Evolutionary conservation across 92 coral and sea anemone species (phyloP).

Genomic region (Micromussa lordhowensis): DNA sequence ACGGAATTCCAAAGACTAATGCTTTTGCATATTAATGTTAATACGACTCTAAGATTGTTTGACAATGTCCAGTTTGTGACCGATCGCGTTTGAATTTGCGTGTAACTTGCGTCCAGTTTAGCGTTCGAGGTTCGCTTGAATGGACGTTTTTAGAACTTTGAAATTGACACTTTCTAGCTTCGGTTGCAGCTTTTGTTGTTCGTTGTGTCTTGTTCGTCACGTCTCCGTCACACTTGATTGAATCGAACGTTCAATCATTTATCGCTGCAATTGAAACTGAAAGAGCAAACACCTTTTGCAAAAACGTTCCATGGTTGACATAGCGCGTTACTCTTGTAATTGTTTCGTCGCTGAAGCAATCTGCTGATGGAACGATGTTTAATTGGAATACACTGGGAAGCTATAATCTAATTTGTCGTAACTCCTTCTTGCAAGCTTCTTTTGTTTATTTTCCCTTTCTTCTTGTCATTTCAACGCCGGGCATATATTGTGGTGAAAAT

Average conservation of each 20-base stretch:
- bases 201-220: conserved; percentile 14
- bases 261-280: background rate
- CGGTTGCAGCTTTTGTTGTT: conserved; percentile 3
- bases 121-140: background rate
- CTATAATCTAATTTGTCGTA: conserved; percentile 7
- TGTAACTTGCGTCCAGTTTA: background rate
- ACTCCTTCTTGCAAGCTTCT: conserved; percentile 8
- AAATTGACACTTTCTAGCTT: background rate
- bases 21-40: conserved; percentile 26
- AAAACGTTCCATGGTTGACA: background rate
- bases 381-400: background rate
- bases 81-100: background rate
- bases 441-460: background rate
- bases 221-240: conserved; percentile 32
- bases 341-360: background rate
- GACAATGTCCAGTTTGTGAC: conserved; percentile 1
- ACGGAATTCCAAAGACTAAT: conserved; percentile 8
- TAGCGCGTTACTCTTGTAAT: background rate
- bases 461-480: background rate
- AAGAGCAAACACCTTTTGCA: background rate
- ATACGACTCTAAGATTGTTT: conserved; percentile 1
- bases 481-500: background rate
- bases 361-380: conserved; percentile 7
- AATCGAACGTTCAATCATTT: conserved; percentile 21
- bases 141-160: background rate